A percentile compares a stretch with the other conserved stretches of the same genome.
These are phyloP conservation scores for Clostera curtula DNA, from an alignment of 2,888 invertebrate genomes.

Conservation along the genomic window DNA sequence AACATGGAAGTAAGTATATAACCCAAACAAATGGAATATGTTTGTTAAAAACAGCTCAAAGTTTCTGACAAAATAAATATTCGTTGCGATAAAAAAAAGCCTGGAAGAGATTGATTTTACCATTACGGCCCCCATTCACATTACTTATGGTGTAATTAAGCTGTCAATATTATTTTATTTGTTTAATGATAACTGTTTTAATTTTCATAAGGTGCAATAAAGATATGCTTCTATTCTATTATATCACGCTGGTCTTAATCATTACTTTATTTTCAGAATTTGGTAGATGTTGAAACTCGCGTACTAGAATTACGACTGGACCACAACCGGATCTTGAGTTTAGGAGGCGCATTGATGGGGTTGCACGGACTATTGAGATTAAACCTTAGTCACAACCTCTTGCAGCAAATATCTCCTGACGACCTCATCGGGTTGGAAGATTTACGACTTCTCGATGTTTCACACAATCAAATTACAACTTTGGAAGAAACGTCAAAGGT, in stretches of 20 bases:
- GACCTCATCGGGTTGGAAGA: constrained; percentile 86
- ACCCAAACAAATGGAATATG: background rate
- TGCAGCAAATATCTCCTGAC: constrained; percentile 83
- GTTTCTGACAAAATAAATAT: too few relatives aligned
- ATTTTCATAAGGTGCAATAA: background rate
- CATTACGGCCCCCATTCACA: too few relatives aligned
- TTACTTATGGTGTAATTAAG: too few relatives aligned
- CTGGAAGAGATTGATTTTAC: too few relatives aligned
- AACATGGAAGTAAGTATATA: constrained; percentile 75
- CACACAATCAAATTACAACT: constrained; percentile 83
- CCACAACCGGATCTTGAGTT: constrained; percentile 80
- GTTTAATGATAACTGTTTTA: background rate
- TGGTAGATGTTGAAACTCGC: constrained; percentile 84
- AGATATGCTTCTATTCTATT: background rate
- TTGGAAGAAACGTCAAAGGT: constrained; percentile 90
- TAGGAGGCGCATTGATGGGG: constrained; percentile 85
- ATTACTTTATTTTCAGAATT: constrained; percentile 74
- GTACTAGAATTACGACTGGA: constrained; percentile 83
- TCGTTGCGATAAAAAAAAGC: too few relatives aligned
- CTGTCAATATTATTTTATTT: too few relatives aligned
- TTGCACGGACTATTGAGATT: constrained; percentile 82
- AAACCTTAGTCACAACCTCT: constrained; percentile 83
- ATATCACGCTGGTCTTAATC: too few relatives aligned
- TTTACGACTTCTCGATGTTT: constrained; percentile 83
- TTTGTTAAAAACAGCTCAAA: background rate